These are phyloP conservation scores for Lordiphosa mommai DNA, from an alignment of 1,140 invertebrate genomes.

Conservation along the genomic window DNA sequence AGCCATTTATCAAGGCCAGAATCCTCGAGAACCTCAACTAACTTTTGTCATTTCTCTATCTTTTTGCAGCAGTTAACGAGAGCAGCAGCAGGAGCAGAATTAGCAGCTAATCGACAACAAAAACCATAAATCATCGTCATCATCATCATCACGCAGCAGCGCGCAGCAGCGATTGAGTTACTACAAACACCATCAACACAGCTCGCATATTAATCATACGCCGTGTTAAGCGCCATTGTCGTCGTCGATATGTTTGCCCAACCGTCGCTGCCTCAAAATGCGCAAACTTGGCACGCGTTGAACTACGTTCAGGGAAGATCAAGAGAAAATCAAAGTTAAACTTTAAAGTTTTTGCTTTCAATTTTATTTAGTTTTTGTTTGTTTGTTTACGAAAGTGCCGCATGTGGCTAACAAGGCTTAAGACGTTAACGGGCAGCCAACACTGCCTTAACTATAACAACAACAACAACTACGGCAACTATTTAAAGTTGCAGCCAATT, in stretches of 20 bases:
- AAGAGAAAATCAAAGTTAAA: background rate
- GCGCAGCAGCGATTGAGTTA: slow-evolving; percentile 43
- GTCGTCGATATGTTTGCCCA: slow-evolving; percentile 47
- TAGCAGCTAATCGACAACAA: slow-evolving; percentile 46
- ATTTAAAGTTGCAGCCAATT: slow-evolving; percentile 23
- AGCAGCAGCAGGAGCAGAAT: background rate
- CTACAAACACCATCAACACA: slow-evolving; percentile 14
- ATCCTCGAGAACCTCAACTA: slow-evolving; percentile 1
- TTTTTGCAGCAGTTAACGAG: slow-evolving; percentile 19
- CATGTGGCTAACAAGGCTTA: slow-evolving; percentile 54
- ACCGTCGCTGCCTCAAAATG: slow-evolving; percentile 43
- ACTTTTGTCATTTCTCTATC: background rate
- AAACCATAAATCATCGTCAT: slow-evolving; percentile 56
- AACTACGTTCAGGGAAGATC: slow-evolving; percentile 14
- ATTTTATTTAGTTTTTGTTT: slow-evolving; percentile 11
- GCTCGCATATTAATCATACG: slow-evolving; percentile 56
- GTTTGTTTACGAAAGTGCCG: slow-evolving; percentile 44
- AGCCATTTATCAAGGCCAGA: slow-evolving; percentile 9
- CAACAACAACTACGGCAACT: slow-evolving; percentile 17
- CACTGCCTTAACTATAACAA: slow-evolving; percentile 37
- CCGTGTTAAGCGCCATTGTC: slow-evolving; percentile 30
- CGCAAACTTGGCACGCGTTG: slow-evolving; percentile 68
- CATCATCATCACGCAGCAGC: too few relatives aligned
- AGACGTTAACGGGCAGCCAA: slow-evolving; percentile 46
- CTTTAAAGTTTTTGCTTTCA: slow-evolving; percentile 5